Evolutionary conservation across 2,797 vertebrate genomes (phyloP).

Genomic region (Microctenopoma steveboyesi): DNA sequence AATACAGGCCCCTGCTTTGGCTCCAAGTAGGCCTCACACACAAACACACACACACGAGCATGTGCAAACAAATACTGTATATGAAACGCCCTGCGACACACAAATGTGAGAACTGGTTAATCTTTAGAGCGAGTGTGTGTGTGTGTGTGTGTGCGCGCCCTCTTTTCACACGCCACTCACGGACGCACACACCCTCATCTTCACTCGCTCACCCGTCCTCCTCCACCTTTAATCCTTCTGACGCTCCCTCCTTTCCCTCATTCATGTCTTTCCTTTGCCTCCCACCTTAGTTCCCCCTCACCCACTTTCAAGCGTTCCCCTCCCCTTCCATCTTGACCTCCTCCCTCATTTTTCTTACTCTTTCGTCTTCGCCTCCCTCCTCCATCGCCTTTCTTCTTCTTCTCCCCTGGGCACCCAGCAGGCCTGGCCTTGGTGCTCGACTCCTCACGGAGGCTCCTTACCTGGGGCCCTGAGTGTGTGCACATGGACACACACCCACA

Average conservation of each 20-base stretch:
- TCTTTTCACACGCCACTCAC: conserved; percentile 24
- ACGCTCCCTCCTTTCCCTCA: conserved; percentile 51
- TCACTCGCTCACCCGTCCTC: conserved; percentile 43
- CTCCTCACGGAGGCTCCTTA: conserved; percentile 90
- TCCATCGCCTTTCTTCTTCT: conserved; percentile 69
- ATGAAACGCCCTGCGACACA: conserved; percentile 39
- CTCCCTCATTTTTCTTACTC: conserved; percentile 39
- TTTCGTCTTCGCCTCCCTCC: conserved; percentile 60
- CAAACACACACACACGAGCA: conserved; percentile 31
- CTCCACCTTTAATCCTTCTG: conserved; percentile 55
- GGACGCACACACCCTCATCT: conserved; percentile 23
- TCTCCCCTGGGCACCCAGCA: conserved; percentile 88
- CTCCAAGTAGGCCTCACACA: conserved; percentile 85
- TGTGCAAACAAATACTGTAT: conserved; percentile 51
- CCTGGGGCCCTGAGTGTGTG: conserved; percentile 84
- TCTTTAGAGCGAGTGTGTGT: conserved; percentile 43
- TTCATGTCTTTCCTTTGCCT: conserved; percentile 62
- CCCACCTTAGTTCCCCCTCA: conserved; percentile 61
- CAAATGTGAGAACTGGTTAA: conserved; percentile 50
- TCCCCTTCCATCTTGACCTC: conserved; percentile 70
- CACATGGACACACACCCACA: conserved; percentile 14
- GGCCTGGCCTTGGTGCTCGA: conserved; percentile 90
- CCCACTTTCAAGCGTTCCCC: conserved; percentile 58
- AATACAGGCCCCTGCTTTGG: conserved; percentile 94
- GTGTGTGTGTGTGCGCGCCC: conserved; percentile 44